Conservation (phyloP, 2,888 invertebrate genomes). For the Caenorhabditis sulstoni region DNA sequence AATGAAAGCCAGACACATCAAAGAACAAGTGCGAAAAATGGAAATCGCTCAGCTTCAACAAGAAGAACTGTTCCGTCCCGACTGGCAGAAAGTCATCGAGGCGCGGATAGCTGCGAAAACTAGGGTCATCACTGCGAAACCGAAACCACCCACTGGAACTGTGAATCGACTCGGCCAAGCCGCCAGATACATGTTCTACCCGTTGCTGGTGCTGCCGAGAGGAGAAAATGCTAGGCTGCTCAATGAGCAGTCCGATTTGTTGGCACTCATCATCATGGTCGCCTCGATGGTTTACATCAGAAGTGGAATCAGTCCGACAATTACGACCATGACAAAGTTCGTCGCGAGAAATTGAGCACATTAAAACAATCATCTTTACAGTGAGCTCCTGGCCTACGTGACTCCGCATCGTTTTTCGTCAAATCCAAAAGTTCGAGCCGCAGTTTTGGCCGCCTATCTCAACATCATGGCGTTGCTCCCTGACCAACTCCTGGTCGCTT, state of each 20-base stretch:
- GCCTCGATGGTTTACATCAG: slow-evolving; percentile 48
- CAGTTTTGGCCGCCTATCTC: slow-evolving; percentile 26
- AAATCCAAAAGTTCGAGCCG: slow-evolving; percentile 32
- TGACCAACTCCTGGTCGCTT: neutral
- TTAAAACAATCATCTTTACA: slow-evolving; percentile 15
- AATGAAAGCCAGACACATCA: neutral
- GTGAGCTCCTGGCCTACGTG: slow-evolving; percentile 49
- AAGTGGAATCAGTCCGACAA: slow-evolving; percentile 28
- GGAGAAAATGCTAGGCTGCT: slow-evolving; percentile 36
- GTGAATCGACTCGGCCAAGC: slow-evolving; percentile 40
- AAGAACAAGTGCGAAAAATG: neutral
- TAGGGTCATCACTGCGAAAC: neutral
- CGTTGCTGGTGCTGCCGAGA: slow-evolving; percentile 37
- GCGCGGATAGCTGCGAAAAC: slow-evolving; percentile 30
- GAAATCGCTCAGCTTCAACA: neutral
- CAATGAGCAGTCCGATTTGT: slow-evolving; percentile 32
- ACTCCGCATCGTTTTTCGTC: slow-evolving; percentile 50
- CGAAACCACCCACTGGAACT: neutral
- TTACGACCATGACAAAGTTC: slow-evolving; percentile 40
- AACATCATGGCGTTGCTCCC: slow-evolving; percentile 22
- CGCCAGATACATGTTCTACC: slow-evolving; percentile 41
- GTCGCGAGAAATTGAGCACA: neutral
- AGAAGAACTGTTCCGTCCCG: neutral
- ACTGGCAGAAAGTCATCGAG: slow-evolving; percentile 22
- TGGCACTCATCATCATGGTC: slow-evolving; percentile 38